Percentiles rank a stretch among this genome's conserved stretches.
Conservation (phyloP, 2,113 vertebrate species). For the Hydropotes inermis region DNA sequence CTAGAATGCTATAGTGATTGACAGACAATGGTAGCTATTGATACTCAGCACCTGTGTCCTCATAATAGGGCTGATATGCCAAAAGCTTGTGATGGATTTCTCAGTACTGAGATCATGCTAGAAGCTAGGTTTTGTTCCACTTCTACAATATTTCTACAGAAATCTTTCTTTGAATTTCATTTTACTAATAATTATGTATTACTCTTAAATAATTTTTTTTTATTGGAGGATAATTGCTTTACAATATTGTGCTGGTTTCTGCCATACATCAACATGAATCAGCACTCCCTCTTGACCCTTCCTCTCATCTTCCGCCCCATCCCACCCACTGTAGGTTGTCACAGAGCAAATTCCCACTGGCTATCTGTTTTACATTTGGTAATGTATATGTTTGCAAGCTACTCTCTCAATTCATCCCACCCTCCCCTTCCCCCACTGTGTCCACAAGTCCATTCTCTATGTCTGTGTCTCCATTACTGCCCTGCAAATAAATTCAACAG, state of each 20-base stretch:
- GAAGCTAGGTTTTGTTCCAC: background rate
- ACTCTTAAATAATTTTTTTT: background rate
- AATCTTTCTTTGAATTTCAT: background rate
- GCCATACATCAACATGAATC: background rate
- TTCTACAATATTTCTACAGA: background rate
- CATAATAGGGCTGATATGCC: background rate
- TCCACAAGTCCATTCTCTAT: background rate
- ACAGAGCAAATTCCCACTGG: background rate
- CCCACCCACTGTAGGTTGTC: background rate
- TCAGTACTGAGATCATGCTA: background rate
- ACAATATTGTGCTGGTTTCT: background rate
- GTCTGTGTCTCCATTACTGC: background rate
- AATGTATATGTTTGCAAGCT: background rate
- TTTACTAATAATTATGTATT: background rate
- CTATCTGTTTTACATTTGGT: background rate
- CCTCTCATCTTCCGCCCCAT: background rate
- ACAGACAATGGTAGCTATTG: background rate
- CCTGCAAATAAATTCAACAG: background rate
- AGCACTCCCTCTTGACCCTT: background rate
- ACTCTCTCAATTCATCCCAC: background rate
- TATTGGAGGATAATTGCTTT: background rate
- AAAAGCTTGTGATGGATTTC: background rate
- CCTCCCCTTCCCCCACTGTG: background rate
- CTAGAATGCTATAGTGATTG: background rate
- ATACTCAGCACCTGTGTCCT: background rate